phyloP scores from a whole-genome alignment of 2,797 vertebrate genomes.

The Sitta carolinensis region DNA sequence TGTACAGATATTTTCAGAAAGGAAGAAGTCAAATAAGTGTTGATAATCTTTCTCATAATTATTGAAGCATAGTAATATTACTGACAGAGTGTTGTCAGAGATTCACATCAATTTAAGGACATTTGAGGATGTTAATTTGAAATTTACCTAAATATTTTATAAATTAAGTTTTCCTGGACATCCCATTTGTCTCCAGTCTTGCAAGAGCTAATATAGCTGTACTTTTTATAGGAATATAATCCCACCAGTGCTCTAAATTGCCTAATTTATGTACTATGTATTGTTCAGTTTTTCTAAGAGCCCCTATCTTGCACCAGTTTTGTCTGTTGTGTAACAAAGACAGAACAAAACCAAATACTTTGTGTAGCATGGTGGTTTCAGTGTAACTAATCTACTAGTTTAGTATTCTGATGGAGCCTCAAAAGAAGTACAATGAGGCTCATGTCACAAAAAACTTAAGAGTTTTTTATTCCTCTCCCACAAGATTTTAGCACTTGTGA shows the following conservation, averaged over 20 bases:
- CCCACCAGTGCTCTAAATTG: neutral
- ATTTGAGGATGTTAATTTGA: fast-evolving
- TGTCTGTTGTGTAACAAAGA: neutral
- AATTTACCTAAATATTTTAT: neutral
- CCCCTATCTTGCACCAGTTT: neutral
- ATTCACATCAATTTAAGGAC: neutral
- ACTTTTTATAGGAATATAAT: neutral
- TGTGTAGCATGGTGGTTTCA: neutral
- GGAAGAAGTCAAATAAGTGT: neutral
- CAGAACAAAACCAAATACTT: neutral
- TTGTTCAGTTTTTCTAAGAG: neutral
- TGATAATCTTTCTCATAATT: neutral
- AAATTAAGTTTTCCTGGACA: neutral
- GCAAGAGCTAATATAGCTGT: neutral
- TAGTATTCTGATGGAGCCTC: neutral
- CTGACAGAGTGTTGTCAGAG: neutral
- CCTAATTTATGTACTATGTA: neutral
- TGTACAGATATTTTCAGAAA: neutral
- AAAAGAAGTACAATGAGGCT: neutral
- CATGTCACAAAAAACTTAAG: neutral
- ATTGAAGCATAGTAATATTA: neutral
- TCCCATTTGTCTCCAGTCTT: neutral
- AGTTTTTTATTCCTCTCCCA: fast-evolving
- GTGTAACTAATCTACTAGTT: neutral
- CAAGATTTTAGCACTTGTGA: neutral